phyloP scores from a whole-genome alignment of 2,113 vertebrate genomes.

The Origma solitaria region DNA sequence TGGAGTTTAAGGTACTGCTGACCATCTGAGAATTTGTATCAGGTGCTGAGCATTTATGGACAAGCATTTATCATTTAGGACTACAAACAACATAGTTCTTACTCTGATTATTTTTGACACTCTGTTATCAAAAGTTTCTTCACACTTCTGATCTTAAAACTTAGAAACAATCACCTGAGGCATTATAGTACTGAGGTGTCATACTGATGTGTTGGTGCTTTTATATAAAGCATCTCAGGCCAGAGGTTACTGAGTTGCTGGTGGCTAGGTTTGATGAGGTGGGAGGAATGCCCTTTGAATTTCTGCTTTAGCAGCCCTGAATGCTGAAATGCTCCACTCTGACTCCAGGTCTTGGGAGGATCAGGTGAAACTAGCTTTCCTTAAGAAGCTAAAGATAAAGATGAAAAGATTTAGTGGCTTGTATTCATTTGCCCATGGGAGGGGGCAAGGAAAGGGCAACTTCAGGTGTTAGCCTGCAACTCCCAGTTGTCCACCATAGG shows the following conservation, averaged over 20 bases:
- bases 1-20: background rate
- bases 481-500: background rate
- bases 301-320: constrained; percentile 7
- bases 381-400: constrained; percentile 10
- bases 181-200: background rate
- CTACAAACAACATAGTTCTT: background rate
- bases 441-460: constrained; percentile 19
- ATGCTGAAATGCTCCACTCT: background rate
- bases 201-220: constrained; percentile 31
- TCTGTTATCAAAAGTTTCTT: constrained; percentile 12
- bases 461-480: background rate
- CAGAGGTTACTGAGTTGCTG: constrained; percentile 30
- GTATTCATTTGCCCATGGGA: constrained; percentile 11
- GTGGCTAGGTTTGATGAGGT: constrained; percentile 42
- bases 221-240: background rate
- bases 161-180: constrained; percentile 23
- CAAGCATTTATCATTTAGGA: background rate
- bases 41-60: background rate
- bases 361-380: constrained; percentile 18
- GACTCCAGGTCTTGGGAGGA: constrained; percentile 22
- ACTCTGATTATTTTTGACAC: constrained; percentile 14
- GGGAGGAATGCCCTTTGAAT: constrained; percentile 47
- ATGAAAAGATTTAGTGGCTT: background rate
- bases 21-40: background rate
- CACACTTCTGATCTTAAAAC: constrained; percentile 14